Evolutionary conservation across 2,797 vertebrate species (phyloP), one percentile per base, ranked within the genome.

Genomic region (Heteromormyrus szaboi): DNA sequence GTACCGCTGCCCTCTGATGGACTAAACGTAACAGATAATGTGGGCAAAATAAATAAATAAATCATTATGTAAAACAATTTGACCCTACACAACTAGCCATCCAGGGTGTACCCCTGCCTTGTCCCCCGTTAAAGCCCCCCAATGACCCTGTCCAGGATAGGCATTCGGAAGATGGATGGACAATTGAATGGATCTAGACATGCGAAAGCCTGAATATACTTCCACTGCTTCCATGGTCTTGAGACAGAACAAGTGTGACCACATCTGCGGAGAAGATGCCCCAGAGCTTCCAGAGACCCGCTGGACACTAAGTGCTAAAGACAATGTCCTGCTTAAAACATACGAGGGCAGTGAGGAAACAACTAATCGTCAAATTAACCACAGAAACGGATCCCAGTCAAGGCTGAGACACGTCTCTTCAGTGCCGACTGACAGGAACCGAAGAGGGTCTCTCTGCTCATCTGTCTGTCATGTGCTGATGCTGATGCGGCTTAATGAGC

Each of bases 401-500:
- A 56, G 59, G 46, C 83, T 65, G 81, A 86, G 56, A 22, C 51
- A 53, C 19, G 62, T 51, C 25, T 4, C 56, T n/a, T 37, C 50
- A 1, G 85, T 33, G 6, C 17, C 17, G 9, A 37, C 33, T 84
- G 81, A 84, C 44, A 46, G 81, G 37, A 79, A 29, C 11, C 29
- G 7, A 22, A 12, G 46, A 84, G n/a, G 22, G n/a, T 51, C 48
- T 48, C 81, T 84, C 46, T n/a, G 41, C 50, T 33, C 25, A 50
- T 54, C 46, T n/a, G 29, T 14, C 11, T 89, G 88, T 85, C 88
- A 68, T 83, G 53, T 7, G 56, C 81, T 85, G 59, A 85, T n/a
- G 46, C 41, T 89, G 56, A 89, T 85, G 17, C 12, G 59, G 83
- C 41, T 44, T 85, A 89, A 85, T 46, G 44, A 86, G 88, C 9